These are phyloP conservation scores for Parnassius mnemosyne DNA, from an alignment of 2,888 invertebrate species.

Conservation along the genomic window DNA sequence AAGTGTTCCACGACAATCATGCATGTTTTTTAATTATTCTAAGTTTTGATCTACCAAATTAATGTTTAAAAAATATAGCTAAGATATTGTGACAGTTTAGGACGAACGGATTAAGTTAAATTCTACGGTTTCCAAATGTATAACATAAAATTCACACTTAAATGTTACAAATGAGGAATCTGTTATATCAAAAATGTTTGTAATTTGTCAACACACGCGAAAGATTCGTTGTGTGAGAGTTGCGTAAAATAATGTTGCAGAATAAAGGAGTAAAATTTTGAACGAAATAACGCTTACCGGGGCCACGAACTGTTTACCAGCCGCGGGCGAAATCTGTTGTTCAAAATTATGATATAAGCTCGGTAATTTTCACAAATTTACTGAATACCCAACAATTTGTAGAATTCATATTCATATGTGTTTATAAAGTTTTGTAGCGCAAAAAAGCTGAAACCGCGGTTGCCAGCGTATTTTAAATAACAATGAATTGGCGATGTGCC, in stretches of 20 bases:
- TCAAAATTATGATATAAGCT: conserved; percentile 48
- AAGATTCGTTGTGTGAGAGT: neutral
- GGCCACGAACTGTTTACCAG: conserved; percentile 31
- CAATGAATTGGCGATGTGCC: conserved; percentile 53
- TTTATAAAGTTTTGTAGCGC: conserved; percentile 30
- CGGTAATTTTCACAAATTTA: conserved; percentile 59
- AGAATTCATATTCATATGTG: conserved; percentile 37
- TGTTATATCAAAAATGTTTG: conserved; percentile 30
- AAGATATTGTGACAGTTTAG: too few species aligned
- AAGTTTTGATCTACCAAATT: too few species aligned
- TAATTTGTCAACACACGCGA: conserved; percentile 10
- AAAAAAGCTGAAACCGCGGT: conserved; percentile 42
- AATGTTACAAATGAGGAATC: too few species aligned
- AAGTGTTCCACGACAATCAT: too few species aligned
- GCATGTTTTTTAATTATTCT: too few species aligned
- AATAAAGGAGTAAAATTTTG: neutral
- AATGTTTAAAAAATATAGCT: too few species aligned
- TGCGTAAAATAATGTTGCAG: neutral
- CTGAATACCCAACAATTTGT: conserved; percentile 62
- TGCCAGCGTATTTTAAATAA: conserved; percentile 47
- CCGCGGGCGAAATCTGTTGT: conserved; percentile 45
- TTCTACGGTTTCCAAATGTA: too few species aligned
- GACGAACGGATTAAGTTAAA: too few species aligned
- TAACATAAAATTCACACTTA: too few species aligned
- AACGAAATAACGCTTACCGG: conserved; percentile 34